Conservation (phyloP, 2,797 vertebrate genomes). For the Urophycis tenuis region DNA sequence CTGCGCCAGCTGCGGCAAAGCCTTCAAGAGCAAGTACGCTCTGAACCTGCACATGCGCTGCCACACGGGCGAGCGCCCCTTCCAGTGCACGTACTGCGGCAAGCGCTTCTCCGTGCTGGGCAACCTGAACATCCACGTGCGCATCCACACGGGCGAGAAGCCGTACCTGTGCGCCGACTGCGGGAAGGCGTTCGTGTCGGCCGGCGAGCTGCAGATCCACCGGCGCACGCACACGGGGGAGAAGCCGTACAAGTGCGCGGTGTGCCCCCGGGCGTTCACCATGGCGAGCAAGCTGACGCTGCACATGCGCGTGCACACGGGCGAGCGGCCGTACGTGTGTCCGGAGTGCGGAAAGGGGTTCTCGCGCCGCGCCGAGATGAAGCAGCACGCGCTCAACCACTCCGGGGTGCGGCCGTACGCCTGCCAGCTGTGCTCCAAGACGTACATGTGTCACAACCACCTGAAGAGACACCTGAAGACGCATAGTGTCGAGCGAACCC, state of each 20-base stretch:
- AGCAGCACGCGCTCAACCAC: constrained; percentile 49
- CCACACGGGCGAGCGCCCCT: constrained; percentile 53
- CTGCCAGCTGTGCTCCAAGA: constrained; percentile 51
- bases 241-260: constrained; percentile 45
- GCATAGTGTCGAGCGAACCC: constrained; percentile 28
- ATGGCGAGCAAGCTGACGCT: constrained; percentile 47
- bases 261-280: constrained; percentile 44
- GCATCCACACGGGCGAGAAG: constrained; percentile 52
- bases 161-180: constrained; percentile 48
- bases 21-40: constrained; percentile 40
- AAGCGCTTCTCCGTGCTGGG: constrained; percentile 46
- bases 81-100: constrained; percentile 49
- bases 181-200: constrained; percentile 47
- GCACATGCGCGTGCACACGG: constrained; percentile 51
- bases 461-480: constrained; percentile 53
- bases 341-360: constrained; percentile 49
- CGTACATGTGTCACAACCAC: constrained; percentile 46
- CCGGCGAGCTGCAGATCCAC: constrained; percentile 54
- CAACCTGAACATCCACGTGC: constrained; percentile 49
- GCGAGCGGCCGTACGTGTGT: constrained; percentile 49
- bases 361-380: constrained; percentile 40
- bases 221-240: constrained; percentile 51
- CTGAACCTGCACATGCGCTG: constrained; percentile 48
- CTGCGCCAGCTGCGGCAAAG: constrained; percentile 43
- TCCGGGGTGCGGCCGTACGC: constrained; percentile 40